Evolutionary conservation across 2,888 invertebrate genomes (phyloP), one percentile per base, ranked within the genome.

Genomic region (Taphrorychus bicolor): DNA sequence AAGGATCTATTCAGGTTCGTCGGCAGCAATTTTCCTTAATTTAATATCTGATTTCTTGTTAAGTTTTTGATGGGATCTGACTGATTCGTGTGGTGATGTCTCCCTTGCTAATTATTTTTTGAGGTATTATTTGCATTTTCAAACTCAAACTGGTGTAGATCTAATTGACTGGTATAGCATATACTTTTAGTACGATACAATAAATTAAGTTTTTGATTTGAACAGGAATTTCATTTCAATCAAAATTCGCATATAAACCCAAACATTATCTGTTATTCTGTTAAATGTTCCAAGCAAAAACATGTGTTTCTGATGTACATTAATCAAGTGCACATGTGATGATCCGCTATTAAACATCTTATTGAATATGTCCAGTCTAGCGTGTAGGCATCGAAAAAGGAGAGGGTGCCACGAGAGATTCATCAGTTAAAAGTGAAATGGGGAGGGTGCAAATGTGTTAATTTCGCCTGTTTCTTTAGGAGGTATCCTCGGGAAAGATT

Each of bases 261-360:
- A n/a, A n/a, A n/a, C n/a, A n/a, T n/a, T n/a, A n/a, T n/a, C n/a
- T n/a, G n/a, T n/a, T n/a, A n/a, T n/a, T 71, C 58, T 59, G 69
- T 60, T 66, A 66, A 66, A 69, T 71, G 71, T 69, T 52, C 56
- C 64, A 64, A 54, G 60, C 60, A 59, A 62, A 61, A 64, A 71
- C 73, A 73, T 71, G 74, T 77, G 76, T 74, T 74, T 66, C 66
- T 67, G 66, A 71, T 74, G 71, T 73, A 59, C 75, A 78, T 78
- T 79, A 76, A 78, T 78, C 77, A 78, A 73, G 73, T 74, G 76
- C 78, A 79, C 76, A 77, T 78, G 77, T 73, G 78, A 78, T 78
- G 78, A 78, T 78, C 76, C 72, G 73, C 76, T 77, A 77, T 78
- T 78, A 78, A 76, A 73, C 77, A 77, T 78, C 77, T 76, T 76